Conservation (phyloP, 2,888 invertebrate species). For the Tachina grossa region DNA sequence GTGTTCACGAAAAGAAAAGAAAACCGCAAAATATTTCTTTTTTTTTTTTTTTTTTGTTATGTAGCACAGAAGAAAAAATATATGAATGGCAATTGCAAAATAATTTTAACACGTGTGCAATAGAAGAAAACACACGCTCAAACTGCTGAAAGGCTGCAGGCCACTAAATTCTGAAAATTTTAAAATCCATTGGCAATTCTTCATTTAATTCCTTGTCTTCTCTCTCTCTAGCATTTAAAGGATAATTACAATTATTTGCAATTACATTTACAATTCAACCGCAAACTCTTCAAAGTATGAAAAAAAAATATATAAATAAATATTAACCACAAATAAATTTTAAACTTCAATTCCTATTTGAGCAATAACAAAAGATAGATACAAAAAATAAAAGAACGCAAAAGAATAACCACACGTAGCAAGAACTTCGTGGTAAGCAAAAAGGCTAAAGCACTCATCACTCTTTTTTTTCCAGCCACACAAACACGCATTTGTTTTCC, state of each 20-base stretch:
- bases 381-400: slow-evolving; percentile 2
- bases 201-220: background rate
- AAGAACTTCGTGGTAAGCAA: slow-evolving; percentile 55
- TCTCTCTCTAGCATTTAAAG: slow-evolving; percentile 65
- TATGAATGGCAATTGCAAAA: slow-evolving; percentile 65
- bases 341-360: slow-evolving; percentile 30
- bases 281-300: slow-evolving; percentile 42
- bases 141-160: slow-evolving; percentile 2
- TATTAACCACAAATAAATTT: slow-evolving; percentile 61
- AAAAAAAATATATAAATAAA: background rate
- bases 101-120: slow-evolving; percentile 66
- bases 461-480: background rate
- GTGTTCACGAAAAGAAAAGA: background rate
- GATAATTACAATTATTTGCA: slow-evolving; percentile 71
- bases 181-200: slow-evolving; percentile 30
- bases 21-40: slow-evolving; percentile 49
- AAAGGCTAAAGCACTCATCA: background rate
- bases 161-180: slow-evolving; percentile 8
- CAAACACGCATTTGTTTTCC: slow-evolving; percentile 1
- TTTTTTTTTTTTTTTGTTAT: background rate
- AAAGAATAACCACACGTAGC: slow-evolving; percentile 45
- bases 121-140: slow-evolving; percentile 16
- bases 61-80: slow-evolving; percentile 16
- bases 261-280: slow-evolving; percentile 67
- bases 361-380: background rate